Base-by-base conservation (phyloP, 2,888 invertebrate species). In the Diaperis boleti region DNA sequence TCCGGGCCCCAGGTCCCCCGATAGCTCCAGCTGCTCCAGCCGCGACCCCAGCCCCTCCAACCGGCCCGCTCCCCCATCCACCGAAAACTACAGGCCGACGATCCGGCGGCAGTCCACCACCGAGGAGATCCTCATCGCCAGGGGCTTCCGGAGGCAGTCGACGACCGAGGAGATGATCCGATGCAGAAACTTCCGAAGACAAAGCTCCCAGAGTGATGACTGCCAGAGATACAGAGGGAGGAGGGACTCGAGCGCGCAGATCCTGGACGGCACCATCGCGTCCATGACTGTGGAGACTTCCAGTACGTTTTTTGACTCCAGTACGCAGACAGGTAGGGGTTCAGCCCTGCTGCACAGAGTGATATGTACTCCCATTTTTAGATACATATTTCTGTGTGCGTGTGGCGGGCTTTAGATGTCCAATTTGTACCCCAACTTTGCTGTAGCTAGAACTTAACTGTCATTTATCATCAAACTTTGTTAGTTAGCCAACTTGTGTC, bases 231-330 rank as follows among this genome's bases (percentile, higher is more conserved):
- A 85, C 65, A 85, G 91, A 11, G 92, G 92, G 0, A 84, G 92
- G 1, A 83, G 92, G 7, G 95, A 95, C 78, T 95, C 95, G 1
- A 90, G 92, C 39, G 94, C 94, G 0, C 95, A 95, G 82, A 95
- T 95, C 75, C 89, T 92, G 55, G 95, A 95, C 76, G 95, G 95
- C 10, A 95, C 95, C 17, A 89, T 95, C 69, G 94, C 92, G 20
- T 92, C 94, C 29, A 95, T 95, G 95, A 94, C 94, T 0, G 94
- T 95, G 17, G 95, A 95, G 81, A 95, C 95, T 1, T 93, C 94
- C 2, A 94, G 94, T 82, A 94, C 94, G 0, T 94, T 94, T 81
- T 95, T 94, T 79, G 95, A 95, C 82, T 94, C 93, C 70, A 94
- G 94, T 81, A 95, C 95, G 17, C 95, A 95, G 83, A 95, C 95